These are phyloP conservation scores for Napeogenes sylphis DNA, from an alignment of 2,888 invertebrate genomes.

Conservation along the genomic window DNA sequence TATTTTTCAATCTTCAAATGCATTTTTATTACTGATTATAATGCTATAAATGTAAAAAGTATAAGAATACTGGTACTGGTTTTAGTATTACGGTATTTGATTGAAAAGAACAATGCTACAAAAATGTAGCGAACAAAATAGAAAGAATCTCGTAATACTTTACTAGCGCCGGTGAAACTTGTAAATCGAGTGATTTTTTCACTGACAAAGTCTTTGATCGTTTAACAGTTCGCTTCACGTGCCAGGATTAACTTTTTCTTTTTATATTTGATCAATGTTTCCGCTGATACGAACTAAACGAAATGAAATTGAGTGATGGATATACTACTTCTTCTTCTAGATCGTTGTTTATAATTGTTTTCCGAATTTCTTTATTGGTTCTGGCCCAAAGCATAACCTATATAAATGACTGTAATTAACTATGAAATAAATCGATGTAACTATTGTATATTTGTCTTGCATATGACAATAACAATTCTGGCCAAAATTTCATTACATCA, in stretches of 20 bases:
- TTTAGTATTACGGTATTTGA: background rate
- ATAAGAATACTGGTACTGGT: no score
- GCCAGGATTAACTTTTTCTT: conserved; percentile 49
- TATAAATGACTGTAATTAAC: conserved; percentile 59
- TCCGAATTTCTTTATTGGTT: conserved; percentile 16
- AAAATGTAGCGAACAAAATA: conserved; percentile 5
- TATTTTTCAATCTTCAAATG: no score
- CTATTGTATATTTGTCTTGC: conserved; percentile 67
- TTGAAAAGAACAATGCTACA: background rate
- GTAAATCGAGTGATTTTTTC: conserved; percentile 27
- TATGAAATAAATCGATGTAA: conserved; percentile 48
- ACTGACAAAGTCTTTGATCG: conserved; percentile 54
- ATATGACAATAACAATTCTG: conserved; percentile 70
- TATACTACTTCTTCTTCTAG: conserved; percentile 22
- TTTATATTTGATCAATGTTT: conserved; percentile 63
- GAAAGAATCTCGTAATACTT: conserved; percentile 12
- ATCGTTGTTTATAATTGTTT: conserved; percentile 20
- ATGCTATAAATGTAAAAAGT: no score
- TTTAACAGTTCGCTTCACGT: conserved; percentile 58
- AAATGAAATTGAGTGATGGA: conserved; percentile 43
- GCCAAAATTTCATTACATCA: conserved; percentile 71
- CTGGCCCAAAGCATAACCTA: conserved; percentile 19
- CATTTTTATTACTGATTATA: no score
- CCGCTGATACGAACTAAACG: conserved; percentile 37
- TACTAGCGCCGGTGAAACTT: conserved; percentile 16